phyloP scores from a whole-genome alignment of 2,888 invertebrate genomes.

The Teleogryllus oceanicus region DNA sequence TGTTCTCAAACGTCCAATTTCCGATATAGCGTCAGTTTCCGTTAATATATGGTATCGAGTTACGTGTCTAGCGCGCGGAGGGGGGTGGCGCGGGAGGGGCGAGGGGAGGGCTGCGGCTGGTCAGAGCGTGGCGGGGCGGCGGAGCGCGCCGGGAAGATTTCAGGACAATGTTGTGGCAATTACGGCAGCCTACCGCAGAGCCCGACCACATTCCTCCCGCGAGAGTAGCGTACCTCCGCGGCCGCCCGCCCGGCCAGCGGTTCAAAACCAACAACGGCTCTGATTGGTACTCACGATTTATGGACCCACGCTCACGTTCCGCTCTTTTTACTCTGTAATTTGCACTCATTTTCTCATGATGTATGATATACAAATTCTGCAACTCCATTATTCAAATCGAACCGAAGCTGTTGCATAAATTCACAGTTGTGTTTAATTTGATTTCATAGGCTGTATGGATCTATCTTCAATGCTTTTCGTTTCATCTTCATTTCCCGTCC shows the following conservation, averaged over 20 bases:
- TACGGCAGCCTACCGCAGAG: slow-evolving; percentile 18
- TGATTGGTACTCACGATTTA: slow-evolving; percentile 6
- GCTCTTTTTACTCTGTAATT: slow-evolving; percentile 7
- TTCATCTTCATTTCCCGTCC: too few species aligned
- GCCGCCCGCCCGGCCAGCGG: not conserved
- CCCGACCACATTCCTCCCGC: slow-evolving; percentile 18
- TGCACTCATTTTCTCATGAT: slow-evolving; percentile 18
- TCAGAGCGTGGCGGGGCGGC: not conserved
- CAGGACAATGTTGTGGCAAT: slow-evolving; percentile 8
- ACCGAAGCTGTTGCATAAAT: slow-evolving; percentile 9
- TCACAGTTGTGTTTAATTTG: slow-evolving; percentile 9
- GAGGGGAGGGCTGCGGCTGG: not conserved
- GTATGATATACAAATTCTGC: slow-evolving; percentile 18
- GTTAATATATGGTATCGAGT: slow-evolving; percentile 5
- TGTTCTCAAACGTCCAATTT: slow-evolving; percentile 18
- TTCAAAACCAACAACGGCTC: slow-evolving; percentile 9
- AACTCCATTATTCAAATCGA: slow-evolving; percentile 18
- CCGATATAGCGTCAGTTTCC: slow-evolving; percentile 18
- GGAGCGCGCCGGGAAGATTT: slow-evolving; percentile 1
- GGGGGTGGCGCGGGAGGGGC: not conserved
- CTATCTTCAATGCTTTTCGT: too few species aligned
- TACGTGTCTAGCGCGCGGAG: not conserved
- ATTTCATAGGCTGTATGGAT: not conserved
- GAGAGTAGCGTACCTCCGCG: not conserved
- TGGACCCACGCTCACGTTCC: slow-evolving; percentile 8